A percentile compares a stretch with the other conserved stretches of the same genome.
Conservation (phyloP, 2,888 invertebrate genomes). For the Noctua pronuba region DNA sequence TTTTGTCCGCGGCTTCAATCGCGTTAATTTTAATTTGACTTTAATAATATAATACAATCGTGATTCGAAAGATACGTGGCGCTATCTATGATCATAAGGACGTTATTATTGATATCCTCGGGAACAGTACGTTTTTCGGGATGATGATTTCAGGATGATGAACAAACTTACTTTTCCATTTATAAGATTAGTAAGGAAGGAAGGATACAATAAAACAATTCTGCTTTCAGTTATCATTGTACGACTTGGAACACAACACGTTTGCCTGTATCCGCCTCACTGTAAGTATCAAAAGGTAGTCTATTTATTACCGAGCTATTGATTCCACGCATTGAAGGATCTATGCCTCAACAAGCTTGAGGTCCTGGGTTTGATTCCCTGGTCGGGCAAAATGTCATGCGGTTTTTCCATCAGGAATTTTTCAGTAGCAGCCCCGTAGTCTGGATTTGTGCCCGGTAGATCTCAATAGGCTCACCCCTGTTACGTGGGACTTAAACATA, state of each 20-base stretch:
- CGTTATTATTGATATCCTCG: no score
- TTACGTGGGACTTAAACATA: neutral
- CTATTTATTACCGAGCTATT: neutral
- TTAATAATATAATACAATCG: no score
- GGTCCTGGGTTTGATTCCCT: neutral
- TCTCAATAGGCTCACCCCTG: no score
- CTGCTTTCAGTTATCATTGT: constrained; percentile 36
- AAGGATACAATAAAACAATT: neutral
- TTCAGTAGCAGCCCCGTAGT: neutral
- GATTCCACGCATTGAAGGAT: neutral
- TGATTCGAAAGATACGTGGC: no score
- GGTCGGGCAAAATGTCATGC: neutral
- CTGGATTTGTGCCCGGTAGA: neutral
- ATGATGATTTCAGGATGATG: no score
- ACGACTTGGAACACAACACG: neutral
- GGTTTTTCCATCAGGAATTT: neutral
- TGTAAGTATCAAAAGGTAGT: constrained; percentile 12
- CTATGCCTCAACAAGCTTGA: neutral
- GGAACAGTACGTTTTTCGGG: no score
- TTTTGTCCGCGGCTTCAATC: no score
- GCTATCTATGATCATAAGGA: no score
- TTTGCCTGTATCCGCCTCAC: constrained; percentile 20
- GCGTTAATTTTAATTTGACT: no score
- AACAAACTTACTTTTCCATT: no score
- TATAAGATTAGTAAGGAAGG: no score